phyloP scores from a whole-genome alignment of 92 coral and sea anemone genomes.

The Pocillopora meandrina region DNA sequence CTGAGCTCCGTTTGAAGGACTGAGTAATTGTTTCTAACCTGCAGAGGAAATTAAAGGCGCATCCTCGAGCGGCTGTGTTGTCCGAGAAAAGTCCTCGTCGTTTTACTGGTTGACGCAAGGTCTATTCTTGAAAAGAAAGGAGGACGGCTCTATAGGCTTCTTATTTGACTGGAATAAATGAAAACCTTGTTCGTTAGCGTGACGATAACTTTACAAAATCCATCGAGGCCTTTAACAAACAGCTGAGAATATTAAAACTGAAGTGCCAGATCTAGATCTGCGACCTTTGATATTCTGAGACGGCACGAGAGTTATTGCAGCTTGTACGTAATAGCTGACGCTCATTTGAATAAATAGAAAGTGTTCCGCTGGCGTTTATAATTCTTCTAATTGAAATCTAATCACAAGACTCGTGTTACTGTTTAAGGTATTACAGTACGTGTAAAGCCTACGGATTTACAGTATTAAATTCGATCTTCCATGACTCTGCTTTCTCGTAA shows the following conservation, averaged over 20 bases:
- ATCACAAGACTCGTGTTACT: not conserved
- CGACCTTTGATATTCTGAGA: constrained; percentile 13
- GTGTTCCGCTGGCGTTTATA: not conserved
- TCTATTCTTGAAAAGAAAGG: not conserved
- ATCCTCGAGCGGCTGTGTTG: not conserved
- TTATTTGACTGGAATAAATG: not conserved
- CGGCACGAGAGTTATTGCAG: not conserved
- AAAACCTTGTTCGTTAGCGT: not conserved
- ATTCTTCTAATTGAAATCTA: not conserved
- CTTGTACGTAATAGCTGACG: too few relatives aligned
- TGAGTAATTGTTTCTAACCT: not conserved
- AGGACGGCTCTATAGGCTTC: not conserved
- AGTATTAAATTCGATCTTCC: not conserved
- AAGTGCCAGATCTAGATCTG: too few relatives aligned
- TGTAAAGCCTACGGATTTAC: constrained; percentile 1
- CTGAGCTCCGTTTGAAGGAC: not conserved
- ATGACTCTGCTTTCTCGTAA: constrained; percentile 6
- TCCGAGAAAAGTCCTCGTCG: not conserved
- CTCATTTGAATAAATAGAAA: not conserved
- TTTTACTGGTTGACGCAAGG: not conserved
- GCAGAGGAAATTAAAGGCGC: not conserved
- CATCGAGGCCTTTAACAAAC: too few relatives aligned
- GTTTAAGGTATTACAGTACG: not conserved
- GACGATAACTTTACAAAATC: not conserved
- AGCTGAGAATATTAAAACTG: too few relatives aligned